Evolutionary conservation across 2,888 invertebrate species (phyloP), one percentile per base, ranked within the genome.

Genomic region (Panorpa germanica): DNA sequence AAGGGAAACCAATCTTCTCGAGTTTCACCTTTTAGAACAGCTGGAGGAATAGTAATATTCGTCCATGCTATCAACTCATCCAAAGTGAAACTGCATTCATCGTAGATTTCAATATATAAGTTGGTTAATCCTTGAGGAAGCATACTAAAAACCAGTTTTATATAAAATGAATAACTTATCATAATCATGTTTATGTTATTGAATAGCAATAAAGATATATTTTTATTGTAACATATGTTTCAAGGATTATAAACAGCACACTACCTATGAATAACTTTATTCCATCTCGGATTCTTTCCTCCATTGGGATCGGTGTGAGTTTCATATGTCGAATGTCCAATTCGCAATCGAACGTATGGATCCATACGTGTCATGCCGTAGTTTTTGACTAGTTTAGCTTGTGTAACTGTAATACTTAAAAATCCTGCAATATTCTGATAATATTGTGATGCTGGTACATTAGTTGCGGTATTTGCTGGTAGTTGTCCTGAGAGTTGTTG

Each of bases 71-170:
- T 76, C 35, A 90, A 60, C 54, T 95, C 93, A 53, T 96, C 95
- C 69, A 83, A 78, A 12, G 90, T 85, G 53, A 96, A 91, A 10
- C 91, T 86, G 50, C 90, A 80, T 59, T 95, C 96, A 57, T 96
- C 96, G 53, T 82, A 96, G 39, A 96, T 80, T 63, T 96, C 95
- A 42, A 96, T n/a, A n/a, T n/a, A n/a, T n/a, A n/a, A n/a, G n/a
- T n/a, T n/a, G n/a, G n/a, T n/a, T n/a, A 40, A 80, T 65, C 50
- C 86, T n/a, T n/a, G n/a, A n/a, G n/a, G n/a, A n/a, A 86, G 46
- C 3, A 44, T 45, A 28, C 14, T 25, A 28, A 11, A 33, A 28
- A 33, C n/a, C 25, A 12, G n/a, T n/a, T n/a, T n/a, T n/a, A n/a
- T n/a, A n/a, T n/a, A n/a, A 16, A 32, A 35, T 25, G 12, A 33